Base-by-base conservation (phyloP, 2,888 invertebrate species). In the Phaedon cochleariae region DNA sequence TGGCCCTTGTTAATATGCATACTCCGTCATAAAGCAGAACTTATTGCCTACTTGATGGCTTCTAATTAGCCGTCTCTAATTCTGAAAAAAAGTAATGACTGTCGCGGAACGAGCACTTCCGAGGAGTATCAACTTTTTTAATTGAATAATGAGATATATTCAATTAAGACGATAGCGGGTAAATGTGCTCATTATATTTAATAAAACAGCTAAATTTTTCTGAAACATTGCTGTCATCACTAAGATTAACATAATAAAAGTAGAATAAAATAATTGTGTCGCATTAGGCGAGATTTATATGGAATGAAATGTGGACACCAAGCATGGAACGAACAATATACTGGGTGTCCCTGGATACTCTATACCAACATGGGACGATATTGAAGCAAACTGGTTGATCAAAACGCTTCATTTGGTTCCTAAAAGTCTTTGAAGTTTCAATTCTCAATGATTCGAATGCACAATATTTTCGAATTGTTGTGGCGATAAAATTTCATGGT, bases 141-240 rank as follows among this genome's bases (percentile, higher is more conserved):
- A 58, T 58, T 48, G 45, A 45, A 48, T 52, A 52, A 61, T 61
- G 31, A 53, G 22, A 41, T 26, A 61, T 53, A 55, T 62, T 55
- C 46, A 62, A 55, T 62, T 55, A 54, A 37, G 62, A 62, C 34
- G 55, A 48, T 48, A 31, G 31, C 22, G 48, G 29, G 55, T 37
- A 18, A 26, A 53, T 52, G 41, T 29, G 22, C 18, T 20, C 55
- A 55, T 62, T 55, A 62, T 53, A 29, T 54, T 20, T 18, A 12
- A 31, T 26, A 45, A 48, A 31, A 29, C 21, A 34, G 12, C 31
- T 49, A n/a, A 34, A 9, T 49, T 37, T 49, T 51, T 49, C 29
- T n/a, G 29, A 48, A 31, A 59, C 48, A 4, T 12, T 17, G 18
- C 31, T 54, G 34, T 31, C 34, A 54, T 54, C 20, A 9, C 53